Evolutionary conservation across 2,113 vertebrate genomes (phyloP), one percentile per base, ranked within the genome.

Genomic region (Equus przewalskii): DNA sequence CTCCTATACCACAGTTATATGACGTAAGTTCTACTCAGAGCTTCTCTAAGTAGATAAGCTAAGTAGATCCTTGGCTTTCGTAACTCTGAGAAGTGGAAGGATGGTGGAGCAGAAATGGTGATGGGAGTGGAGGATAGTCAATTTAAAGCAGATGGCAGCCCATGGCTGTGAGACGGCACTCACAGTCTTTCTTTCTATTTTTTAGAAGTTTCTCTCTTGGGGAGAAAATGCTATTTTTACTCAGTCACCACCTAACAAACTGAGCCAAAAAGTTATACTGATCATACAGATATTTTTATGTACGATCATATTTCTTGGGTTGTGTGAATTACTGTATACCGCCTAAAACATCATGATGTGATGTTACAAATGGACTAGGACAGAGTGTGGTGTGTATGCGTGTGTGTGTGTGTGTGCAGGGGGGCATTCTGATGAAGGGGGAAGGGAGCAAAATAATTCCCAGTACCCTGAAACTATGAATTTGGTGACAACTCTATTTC

Each of bases 191-290:
- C 8, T 91, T 80, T 56, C 33, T 12, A 0, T 46, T 24, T 91
- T 83, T 91, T n/a, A 56, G 72, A 90, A 41, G 30, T 67, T 89
- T 91, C 58, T 67, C 28, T 41, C 44, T 58, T 69, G 13, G 7
- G 7, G 30, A 56, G n/a, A 36, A 86, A 93, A 56, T 62, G 16
- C 1, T 60, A 28, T 36, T 73, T 91, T 89, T 62, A 72, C 16
- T 94, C 75, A 92, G n/a, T 89, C 44, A 84, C 22, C 44, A 84
- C 22, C 28, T 60, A 91, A 82, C 10, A 93, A 96, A 72, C n/a
- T 72, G 30, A 80, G n/a, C 11, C 28, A 70, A 90, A 51, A 75
- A 86, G 56, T 33, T 56, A 82, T 15, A 70, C 10, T 83, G 6
- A 62, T 46, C 44, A 60, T 28, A 26, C 12, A 95, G 12, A 56